A percentile compares a stretch with the other conserved stretches of the same genome.
Evolutionary conservation across 2,113 vertebrate genomes (phyloP).

Genomic region (Cercopithecus mona): DNA sequence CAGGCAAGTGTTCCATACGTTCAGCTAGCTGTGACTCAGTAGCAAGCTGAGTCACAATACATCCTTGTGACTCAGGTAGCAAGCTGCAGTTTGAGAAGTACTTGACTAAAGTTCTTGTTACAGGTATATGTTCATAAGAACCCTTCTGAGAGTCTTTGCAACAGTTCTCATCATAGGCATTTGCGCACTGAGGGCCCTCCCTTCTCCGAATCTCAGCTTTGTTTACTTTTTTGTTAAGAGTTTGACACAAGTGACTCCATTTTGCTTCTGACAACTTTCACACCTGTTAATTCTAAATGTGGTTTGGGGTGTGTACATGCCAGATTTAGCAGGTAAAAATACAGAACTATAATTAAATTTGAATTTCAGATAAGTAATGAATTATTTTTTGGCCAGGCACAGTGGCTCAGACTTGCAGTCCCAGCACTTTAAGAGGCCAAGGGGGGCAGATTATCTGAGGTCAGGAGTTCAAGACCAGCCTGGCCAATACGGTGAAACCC

Average conservation of each 20-base stretch:
- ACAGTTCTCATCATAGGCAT: not conserved
- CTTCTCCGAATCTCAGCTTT: not conserved
- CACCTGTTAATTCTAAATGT: not conserved
- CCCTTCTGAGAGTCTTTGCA: not conserved
- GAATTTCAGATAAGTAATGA: constrained; percentile 3
- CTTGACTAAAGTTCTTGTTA: not conserved
- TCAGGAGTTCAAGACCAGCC: too few relatives aligned
- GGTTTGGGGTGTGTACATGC: not conserved
- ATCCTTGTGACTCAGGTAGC: not conserved
- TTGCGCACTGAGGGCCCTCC: not conserved
- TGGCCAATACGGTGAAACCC: too few relatives aligned
- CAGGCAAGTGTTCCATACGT: not conserved
- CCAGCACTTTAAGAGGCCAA: too few relatives aligned
- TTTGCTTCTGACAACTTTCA: not conserved
- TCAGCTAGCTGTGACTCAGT: not conserved
- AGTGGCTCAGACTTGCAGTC: too few relatives aligned
- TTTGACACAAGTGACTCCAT: not conserved
- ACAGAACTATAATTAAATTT: not conserved
- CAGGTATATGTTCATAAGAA: not conserved
- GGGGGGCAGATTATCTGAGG: too few relatives aligned
- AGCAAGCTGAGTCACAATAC: too few relatives aligned
- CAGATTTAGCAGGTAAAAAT: constrained; percentile 39
- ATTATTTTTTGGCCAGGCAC: not conserved
- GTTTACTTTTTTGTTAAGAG: not conserved
- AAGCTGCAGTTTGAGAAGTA: not conserved